Conservation (phyloP, 2,113 vertebrate genomes). For the Phrynosoma blainvillii region DNA sequence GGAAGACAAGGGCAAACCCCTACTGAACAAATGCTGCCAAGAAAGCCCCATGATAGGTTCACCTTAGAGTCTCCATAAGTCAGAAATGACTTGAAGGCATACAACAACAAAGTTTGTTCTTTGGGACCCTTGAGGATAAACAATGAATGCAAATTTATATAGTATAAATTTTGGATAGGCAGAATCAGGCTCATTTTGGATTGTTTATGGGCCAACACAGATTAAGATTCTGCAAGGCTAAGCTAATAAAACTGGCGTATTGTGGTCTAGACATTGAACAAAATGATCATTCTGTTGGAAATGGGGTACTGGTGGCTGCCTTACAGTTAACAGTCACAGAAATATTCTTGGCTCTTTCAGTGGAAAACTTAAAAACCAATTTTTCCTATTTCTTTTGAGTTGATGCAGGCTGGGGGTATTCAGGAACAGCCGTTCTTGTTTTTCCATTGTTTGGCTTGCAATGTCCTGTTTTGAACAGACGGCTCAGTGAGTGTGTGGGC, state of each 20-base stretch:
- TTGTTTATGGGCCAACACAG: neutral
- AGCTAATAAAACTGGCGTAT: neutral
- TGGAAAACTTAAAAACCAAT: slow-evolving; percentile 59
- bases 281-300: slow-evolving; percentile 30
- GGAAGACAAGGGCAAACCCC: too few species aligned
- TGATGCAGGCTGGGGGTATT: slow-evolving; percentile 18
- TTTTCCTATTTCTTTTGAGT: slow-evolving; percentile 55
- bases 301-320: slow-evolving; percentile 16
- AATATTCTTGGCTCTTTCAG: slow-evolving; percentile 66
- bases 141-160: neutral
- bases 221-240: neutral
- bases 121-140: neutral
- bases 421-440: slow-evolving; percentile 56
- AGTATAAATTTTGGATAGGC: neutral
- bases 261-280: neutral
- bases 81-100: too few species aligned
- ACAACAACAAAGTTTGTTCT: neutral
- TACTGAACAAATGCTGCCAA: too few species aligned
- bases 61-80: too few species aligned
- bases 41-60: too few species aligned
- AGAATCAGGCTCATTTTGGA: neutral
- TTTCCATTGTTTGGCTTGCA: slow-evolving; percentile 49
- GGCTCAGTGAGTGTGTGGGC: neutral
- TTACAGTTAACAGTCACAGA: slow-evolving; percentile 51
- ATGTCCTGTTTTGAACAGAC: neutral